Base-by-base conservation (phyloP, 2,888 invertebrate genomes). In the Busseola fusca region DNA sequence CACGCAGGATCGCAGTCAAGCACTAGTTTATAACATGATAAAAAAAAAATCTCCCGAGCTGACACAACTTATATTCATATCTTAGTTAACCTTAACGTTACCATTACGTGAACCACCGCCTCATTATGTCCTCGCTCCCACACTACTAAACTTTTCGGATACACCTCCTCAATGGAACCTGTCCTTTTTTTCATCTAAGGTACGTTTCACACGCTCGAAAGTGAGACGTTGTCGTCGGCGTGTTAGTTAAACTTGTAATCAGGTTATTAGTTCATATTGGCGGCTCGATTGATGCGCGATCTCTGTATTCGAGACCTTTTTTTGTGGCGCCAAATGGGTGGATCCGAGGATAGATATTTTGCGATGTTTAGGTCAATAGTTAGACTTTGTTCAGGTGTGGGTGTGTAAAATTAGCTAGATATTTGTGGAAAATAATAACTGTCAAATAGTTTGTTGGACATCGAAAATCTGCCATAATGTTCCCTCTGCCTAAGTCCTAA, bases 151-250 rank as follows among this genome's bases (percentile, higher is more conserved):
- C 87, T 86, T 89, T 91, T 91, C 85, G 90, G 89, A 90, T 90
- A 90, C 88, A 87, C 90, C 89, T 92, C 90, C 88, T 91, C 92
- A 92, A 92, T 91, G 91, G 88, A 87, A 1, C 86, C 88, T 81
- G 76, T 78, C 83, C 80, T 85, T 78, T 86, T 87, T 86, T 85
- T 80, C 70, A 83, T 56, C 40, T 78, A 69, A 79, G 78, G 69
- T 68, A 76, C 88, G 90, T 90, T 93, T 94, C 94, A 93, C 93
- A 94, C 94, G 93, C 87, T 92, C 84, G 42, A 76, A 89, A 91
- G 89, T 90, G 91, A 90, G 89, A 89, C 86, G 87, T 88, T 90
- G 90, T 89, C 89, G 87, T 77, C 69, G 79, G 72, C 63, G 69
- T 82, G 79, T 83, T 83, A 84, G 78, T 82, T 82, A 81, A 85